Evolutionary conservation across 2,888 invertebrate genomes (phyloP).

Genomic region (Eilema caniola): DNA sequence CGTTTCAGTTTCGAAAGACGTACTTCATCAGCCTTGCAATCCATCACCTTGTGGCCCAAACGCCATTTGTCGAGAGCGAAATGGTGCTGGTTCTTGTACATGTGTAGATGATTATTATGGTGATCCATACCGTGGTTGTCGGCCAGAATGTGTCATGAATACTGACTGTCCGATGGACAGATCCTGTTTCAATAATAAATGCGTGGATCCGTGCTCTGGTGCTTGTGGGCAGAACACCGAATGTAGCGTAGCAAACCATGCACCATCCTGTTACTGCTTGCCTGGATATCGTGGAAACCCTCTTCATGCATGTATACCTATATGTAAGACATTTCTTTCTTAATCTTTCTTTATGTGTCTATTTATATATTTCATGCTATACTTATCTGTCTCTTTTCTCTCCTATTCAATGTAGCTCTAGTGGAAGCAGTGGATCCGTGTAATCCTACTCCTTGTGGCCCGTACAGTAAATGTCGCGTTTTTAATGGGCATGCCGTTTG

Average conservation of each 20-base stretch:
- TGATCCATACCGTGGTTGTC: constrained; percentile 92
- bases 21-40: constrained; percentile 90
- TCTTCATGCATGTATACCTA: constrained; percentile 88
- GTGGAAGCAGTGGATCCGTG: constrained; percentile 89
- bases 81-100: constrained; percentile 92
- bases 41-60: constrained; percentile 94
- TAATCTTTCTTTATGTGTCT: constrained; percentile 67
- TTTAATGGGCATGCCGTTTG: constrained; percentile 92
- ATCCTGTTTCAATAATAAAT: constrained; percentile 93
- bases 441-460: constrained; percentile 92
- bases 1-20: constrained; percentile 86
- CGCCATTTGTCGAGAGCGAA: constrained; percentile 91
- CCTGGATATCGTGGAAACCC: constrained; percentile 91
- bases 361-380: constrained; percentile 51
- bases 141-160: constrained; percentile 94
- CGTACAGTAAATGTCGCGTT: constrained; percentile 91
- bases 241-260: constrained; percentile 91
- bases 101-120: constrained; percentile 92
- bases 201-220: constrained; percentile 92
- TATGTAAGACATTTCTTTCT: constrained; percentile 87
- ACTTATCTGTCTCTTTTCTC: constrained; percentile 62
- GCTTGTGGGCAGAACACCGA: constrained; percentile 92
- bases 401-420: constrained; percentile 71
- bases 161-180: constrained; percentile 90
- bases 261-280: constrained; percentile 92